Evolutionary conservation across 2,113 vertebrate genomes (phyloP), one percentile per base, ranked within the genome.

Genomic region (Chamaea fasciata): DNA sequence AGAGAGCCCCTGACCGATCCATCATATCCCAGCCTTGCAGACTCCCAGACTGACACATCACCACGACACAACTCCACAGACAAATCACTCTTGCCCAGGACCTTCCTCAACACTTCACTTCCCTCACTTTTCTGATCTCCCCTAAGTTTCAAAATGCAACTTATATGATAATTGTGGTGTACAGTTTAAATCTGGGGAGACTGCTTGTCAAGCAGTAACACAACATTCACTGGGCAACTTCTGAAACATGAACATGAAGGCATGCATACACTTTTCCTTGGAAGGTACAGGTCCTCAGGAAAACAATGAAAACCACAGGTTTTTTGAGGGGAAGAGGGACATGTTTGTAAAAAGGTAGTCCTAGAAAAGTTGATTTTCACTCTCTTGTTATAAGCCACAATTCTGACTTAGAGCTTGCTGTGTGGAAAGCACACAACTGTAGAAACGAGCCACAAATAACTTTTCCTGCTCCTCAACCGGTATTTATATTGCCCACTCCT

Each of bases 1-100:
- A 79, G 46, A 41, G 8, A 56, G 15, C 21, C 52, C 35, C 64
- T 52, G 37, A 15, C 35, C 57, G 41, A 13, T 15, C 60, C 4
- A 2, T 28, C 13, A 1, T 3, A 30, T 5, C 46, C 21, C 60
- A 68, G n/a, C 53, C 68, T 7, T 0, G 4, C 0, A 2, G 39
- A 4, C 41, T 35, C 39, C 8, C n/a, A 62, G 52, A 11, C 37
- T 15, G 28, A 63, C 52, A 56, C 7, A 30, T 12, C 33, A 28
- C n/a, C 3, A 21, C 15, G 4, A 37, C 64, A 20, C 0, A 0
- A 20, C 44, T n/a, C 31, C 26, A 62, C 15, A 33, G 11, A 64
- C 33, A 70, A 73, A 63, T 5, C 53, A 18, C 33, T 64, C 26
- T 4, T 49, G 53, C 35, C 44, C 27, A 27, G 37, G 18, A 33